These are phyloP conservation scores for Apodemia duryi DNA, from an alignment of 2,888 invertebrate genomes.

Conservation along the genomic window DNA sequence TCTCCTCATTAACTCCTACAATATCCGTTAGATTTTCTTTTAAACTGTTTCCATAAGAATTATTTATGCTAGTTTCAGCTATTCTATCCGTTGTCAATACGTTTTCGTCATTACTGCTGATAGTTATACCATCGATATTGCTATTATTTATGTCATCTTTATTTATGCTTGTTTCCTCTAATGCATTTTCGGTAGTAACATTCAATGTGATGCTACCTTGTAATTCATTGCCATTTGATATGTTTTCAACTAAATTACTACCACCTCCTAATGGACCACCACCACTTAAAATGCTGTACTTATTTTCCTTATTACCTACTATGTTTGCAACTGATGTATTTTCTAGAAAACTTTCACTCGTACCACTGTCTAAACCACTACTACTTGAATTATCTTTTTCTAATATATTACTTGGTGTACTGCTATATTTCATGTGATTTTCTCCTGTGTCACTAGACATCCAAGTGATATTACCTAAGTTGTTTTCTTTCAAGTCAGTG, in stretches of 20 bases:
- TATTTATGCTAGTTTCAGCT: neutral
- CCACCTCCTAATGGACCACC: neutral
- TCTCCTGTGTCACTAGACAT: neutral
- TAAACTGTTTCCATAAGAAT: neutral
- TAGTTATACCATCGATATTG: neutral
- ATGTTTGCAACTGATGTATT: neutral
- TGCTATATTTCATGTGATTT: neutral
- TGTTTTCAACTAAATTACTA: neutral
- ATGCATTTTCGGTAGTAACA: neutral
- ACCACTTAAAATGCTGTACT: neutral
- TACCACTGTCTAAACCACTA: neutral
- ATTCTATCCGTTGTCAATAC: neutral
- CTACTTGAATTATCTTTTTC: neutral
- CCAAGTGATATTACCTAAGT: neutral
- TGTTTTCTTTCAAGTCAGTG: neutral
- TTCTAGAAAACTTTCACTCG: neutral
- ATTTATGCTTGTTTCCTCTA: neutral
- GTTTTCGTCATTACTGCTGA: neutral
- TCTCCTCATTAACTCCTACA: neutral
- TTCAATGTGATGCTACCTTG: neutral
- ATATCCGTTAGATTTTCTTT: neutral
- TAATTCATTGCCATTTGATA: too few species aligned
- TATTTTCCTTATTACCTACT: neutral
- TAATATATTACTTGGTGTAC: neutral
- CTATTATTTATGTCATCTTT: neutral